A percentile compares a stretch with the other conserved stretches of the same genome.
Evolutionary conservation across 2,113 vertebrate species (phyloP).

Genomic region (Callocephalon fimbriatum): DNA sequence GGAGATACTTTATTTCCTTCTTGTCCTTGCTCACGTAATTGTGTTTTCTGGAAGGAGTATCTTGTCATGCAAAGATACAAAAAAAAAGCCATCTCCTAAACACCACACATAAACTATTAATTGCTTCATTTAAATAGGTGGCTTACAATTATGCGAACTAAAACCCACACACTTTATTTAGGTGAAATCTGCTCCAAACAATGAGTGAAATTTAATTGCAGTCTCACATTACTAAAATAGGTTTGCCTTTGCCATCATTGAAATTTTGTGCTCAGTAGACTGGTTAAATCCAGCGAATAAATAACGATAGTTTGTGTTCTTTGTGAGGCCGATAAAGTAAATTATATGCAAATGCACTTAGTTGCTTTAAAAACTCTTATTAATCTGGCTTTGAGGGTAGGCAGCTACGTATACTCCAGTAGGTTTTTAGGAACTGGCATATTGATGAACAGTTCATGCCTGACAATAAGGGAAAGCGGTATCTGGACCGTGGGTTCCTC

Average conservation of each 20-base stretch:
- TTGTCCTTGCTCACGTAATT: background rate
- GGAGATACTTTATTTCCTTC: background rate
- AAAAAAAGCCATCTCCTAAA: background rate
- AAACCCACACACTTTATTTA: background rate
- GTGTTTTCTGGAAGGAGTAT: background rate
- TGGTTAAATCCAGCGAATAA: background rate
- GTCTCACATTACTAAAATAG: background rate
- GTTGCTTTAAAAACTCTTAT: background rate
- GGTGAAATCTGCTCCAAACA: background rate
- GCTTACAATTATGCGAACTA: background rate
- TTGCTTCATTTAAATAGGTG: background rate
- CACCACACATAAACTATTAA: background rate
- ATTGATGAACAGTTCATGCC: accelerated
- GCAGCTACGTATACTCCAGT: accelerated
- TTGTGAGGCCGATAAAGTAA: background rate
- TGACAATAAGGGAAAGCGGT: background rate
- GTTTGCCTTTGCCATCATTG: background rate
- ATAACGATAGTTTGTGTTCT: background rate
- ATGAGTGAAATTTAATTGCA: background rate
- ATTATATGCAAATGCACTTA: background rate
- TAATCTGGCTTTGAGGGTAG: background rate
- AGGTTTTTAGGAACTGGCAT: background rate
- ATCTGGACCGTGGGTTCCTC: background rate
- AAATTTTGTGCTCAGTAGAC: background rate
- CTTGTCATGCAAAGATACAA: background rate